These are phyloP conservation scores for Siderastrea siderea DNA, from an alignment of 92 coral and sea anemone genomes.

Conservation along the genomic window DNA sequence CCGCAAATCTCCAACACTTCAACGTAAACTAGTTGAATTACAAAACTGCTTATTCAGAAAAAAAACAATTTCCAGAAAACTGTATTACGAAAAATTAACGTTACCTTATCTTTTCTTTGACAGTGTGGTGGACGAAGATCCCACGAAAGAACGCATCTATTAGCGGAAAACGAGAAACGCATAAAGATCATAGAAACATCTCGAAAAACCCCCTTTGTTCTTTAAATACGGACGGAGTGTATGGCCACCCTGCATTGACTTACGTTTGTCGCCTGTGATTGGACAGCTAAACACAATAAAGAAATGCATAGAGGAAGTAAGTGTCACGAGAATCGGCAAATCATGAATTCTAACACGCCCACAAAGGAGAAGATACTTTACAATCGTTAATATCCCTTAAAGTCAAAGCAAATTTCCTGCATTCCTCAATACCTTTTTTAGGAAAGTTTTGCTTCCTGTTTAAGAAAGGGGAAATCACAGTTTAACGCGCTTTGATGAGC, in stretches of 20 bases:
- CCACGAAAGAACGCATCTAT: neutral
- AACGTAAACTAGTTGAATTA: neutral
- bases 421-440: neutral
- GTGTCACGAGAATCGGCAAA: neutral
- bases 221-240: neutral
- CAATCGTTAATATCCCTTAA: neutral
- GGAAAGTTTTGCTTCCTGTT: neutral
- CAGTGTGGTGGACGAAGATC: neutral
- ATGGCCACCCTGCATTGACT: neutral
- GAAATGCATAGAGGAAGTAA: neutral
- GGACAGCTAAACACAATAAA: constrained; percentile 1
- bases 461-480: neutral
- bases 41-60: neutral
- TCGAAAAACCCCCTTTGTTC: neutral
- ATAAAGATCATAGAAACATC: neutral
- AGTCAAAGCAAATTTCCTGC: neutral
- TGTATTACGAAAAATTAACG: neutral
- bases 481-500: neutral
- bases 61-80: neutral
- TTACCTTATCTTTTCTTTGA: constrained; percentile 8
- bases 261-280: constrained; percentile 11
- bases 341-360: neutral
- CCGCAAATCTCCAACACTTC: neutral
- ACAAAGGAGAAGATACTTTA: neutral
- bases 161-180: neutral